Evolutionary conservation across 2,113 vertebrate genomes (phyloP).

Genomic region (Prolemur simus): DNA sequence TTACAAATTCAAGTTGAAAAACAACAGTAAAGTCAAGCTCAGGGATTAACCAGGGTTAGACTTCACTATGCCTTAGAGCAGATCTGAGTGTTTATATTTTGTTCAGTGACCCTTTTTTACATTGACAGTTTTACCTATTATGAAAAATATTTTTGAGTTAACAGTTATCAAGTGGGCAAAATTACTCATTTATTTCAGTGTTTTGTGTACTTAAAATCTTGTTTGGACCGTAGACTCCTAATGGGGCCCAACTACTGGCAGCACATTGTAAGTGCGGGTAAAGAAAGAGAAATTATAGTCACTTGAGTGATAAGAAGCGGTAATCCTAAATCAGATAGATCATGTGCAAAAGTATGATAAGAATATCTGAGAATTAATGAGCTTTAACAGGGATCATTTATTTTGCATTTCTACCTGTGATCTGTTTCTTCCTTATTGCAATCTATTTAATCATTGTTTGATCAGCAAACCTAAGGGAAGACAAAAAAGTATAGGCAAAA

Average conservation of each 20-base stretch:
- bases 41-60: not conserved
- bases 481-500: not conserved
- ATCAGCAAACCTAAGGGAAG: not conserved
- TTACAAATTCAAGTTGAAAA: slow-evolving; percentile 1
- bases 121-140: not conserved
- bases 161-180: not conserved
- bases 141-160: not conserved
- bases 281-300: not conserved
- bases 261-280: not conserved
- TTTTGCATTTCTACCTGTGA: not conserved
- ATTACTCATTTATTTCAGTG: not conserved
- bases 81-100: not conserved
- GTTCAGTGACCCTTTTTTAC: not conserved
- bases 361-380: not conserved
- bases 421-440: slow-evolving; percentile 7
- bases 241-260: not conserved
- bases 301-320: not conserved
- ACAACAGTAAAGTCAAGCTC: not conserved
- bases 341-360: not conserved
- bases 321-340: not conserved
- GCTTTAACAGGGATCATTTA: not conserved
- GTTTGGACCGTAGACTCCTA: not conserved
- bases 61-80: not conserved
- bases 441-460: not conserved
- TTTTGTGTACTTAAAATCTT: not conserved